phyloP scores from a whole-genome alignment of 2,113 vertebrate species.

The Entelurus aequoreus region DNA sequence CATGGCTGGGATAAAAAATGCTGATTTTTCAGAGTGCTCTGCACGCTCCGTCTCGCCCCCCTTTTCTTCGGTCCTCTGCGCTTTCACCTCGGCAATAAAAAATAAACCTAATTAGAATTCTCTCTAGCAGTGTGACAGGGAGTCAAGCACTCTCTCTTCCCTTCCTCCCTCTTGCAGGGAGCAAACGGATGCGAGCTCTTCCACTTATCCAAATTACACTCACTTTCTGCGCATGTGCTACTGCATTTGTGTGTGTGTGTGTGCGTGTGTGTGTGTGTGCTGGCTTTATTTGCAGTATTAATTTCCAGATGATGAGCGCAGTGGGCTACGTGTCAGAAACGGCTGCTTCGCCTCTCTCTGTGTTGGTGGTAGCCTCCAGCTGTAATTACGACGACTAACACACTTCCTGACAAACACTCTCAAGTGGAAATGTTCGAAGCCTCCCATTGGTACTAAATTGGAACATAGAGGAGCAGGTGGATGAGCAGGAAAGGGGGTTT shows the following conservation, averaged over 20 bases:
- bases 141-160: not conserved
- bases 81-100: slow-evolving; percentile 6
- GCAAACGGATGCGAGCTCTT: slow-evolving; percentile 3
- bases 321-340: slow-evolving; percentile 3
- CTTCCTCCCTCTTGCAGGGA: not conserved
- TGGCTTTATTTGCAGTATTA: slow-evolving; percentile 4
- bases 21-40: slow-evolving; percentile 4
- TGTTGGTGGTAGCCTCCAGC: slow-evolving; percentile 1
- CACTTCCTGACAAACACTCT: slow-evolving; percentile 1
- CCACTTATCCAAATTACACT: slow-evolving; percentile 5
- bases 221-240: not conserved
- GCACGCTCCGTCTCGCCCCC: not conserved
- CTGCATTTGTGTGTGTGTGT: not conserved
- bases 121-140: slow-evolving; percentile 4
- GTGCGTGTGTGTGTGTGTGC: not conserved
- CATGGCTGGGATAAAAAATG: not conserved
- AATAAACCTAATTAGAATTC: slow-evolving; percentile 11
- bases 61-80: no score
- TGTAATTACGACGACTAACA: slow-evolving; percentile 2
- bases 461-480: not conserved
- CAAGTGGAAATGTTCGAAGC: not conserved
- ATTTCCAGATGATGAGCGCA: slow-evolving; percentile 5
- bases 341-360: slow-evolving; percentile 1
- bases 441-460: not conserved
- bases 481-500: not conserved